Evolutionary conservation across 2,113 vertebrate genomes (phyloP).

Genomic region (Gymnobelideus leadbeateri): DNA sequence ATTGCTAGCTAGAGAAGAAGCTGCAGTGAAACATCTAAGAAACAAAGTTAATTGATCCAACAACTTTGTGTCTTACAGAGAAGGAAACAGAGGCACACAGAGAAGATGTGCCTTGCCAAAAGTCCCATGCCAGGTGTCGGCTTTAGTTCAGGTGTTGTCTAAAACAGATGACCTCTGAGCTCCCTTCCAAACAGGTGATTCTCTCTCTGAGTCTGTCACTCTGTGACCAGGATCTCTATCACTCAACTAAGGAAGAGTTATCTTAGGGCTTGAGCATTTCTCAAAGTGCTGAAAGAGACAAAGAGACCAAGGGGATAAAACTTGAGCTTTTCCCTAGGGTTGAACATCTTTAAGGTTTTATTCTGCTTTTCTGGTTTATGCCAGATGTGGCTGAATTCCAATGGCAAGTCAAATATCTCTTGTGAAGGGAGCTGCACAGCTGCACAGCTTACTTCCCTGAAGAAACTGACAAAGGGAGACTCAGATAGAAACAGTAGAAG

Average conservation of each 20-base stretch:
- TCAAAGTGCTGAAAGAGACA: background rate
- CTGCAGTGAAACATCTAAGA: background rate
- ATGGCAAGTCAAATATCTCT: background rate
- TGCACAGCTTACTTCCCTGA: background rate
- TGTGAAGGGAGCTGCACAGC: background rate
- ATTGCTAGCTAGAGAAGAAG: background rate
- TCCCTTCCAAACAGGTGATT: background rate
- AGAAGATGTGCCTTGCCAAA: background rate
- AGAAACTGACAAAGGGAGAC: background rate
- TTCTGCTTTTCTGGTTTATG: conserved; percentile 7
- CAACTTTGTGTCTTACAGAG: background rate
- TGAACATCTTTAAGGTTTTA: background rate
- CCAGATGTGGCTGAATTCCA: background rate
- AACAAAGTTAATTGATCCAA: background rate
- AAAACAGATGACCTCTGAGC: background rate
- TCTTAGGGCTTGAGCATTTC: background rate
- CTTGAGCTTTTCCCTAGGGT: conserved; percentile 29
- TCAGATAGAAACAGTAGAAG: background rate
- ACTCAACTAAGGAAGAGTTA: background rate
- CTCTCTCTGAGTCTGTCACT: background rate
- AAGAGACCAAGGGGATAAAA: background rate
- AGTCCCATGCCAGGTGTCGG: background rate
- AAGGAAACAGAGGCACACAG: background rate
- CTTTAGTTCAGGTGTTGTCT: background rate
- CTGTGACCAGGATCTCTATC: background rate